Evolutionary conservation across 2,113 vertebrate genomes (phyloP), one percentile per base, ranked within the genome.

Genomic region (Puntigrus tetrazona): DNA sequence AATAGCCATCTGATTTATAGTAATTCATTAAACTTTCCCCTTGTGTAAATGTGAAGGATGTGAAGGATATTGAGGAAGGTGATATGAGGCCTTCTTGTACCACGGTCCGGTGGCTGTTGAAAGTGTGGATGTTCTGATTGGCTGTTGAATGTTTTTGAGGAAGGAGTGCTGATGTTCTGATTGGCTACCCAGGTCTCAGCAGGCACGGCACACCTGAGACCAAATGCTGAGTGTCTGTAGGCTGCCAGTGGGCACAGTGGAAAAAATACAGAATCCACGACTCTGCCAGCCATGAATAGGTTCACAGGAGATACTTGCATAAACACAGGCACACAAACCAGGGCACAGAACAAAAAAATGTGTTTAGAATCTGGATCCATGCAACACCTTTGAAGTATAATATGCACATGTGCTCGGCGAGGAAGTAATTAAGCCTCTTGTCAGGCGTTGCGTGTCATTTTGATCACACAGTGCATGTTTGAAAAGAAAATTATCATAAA

Each of bases 211-310:
- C 86, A 87, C 86, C 86, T 85, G 86, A 72, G 52, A 85, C 83
- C 20, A 36, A 41, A 76, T 81, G 70, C 47, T 77, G 76, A 70
- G 45, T 84, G 34, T 80, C 45, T 87, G 72, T 59, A 38, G 55
- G 70, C 86, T 87, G 78, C 50, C n/a, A 77, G 78, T 27, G 20
- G 73, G 34, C 72, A 78, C 59, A 84, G 61, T 36, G 78, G 86
- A 84, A 87, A n/a, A 87, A 87, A 81, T 82, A 87, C 83, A 77
- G 78, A 77, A n/a, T 84, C 72, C 14, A n/a, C 22, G 10, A 67
- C 27, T 65, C 50, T 87, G 80, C 83, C 55, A 84, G 27, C 27
- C 18, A 38, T 82, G 57, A 31, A 82, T 27, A 50, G 31, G 22
- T 36, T 73, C 16, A 73, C 63, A 72, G 41, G 25, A n/a, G 38